Base-by-base conservation (phyloP, 1,140 invertebrate species). In the Aethina tumida region DNA sequence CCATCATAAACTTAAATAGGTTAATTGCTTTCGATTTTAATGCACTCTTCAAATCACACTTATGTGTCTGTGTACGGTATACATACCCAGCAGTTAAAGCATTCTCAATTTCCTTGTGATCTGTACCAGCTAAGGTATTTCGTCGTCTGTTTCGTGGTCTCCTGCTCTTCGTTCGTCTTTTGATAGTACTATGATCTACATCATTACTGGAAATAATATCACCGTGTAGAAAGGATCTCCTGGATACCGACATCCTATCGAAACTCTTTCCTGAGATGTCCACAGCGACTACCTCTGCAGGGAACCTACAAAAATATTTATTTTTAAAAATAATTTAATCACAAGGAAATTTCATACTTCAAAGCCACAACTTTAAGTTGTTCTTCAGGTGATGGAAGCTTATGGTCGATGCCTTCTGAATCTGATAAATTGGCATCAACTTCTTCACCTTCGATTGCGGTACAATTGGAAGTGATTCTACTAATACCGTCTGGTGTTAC, bases 51-150 rank as follows among this genome's bases (percentile, higher is more conserved):
- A n/a, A n/a, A n/a, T n/a, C n/a, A n/a, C n/a, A n/a, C n/a, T n/a
- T n/a, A n/a, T n/a, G n/a, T n/a, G n/a, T n/a, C n/a, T n/a, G n/a
- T n/a, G n/a, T n/a, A n/a, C n/a, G n/a, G n/a, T n/a, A n/a, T n/a
- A n/a, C n/a, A 74, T 71, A 83, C 79, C 77, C 79, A 66, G 75
- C 78, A 7, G 48, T 47, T 46, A 81, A 70, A 58, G 79, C 80
- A 64, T 82, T 77, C 64, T 77, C 73, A 64, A 88, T 80, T 69
- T 88, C 84, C 65, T 84, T 85, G 53, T 84, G 78, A 71, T 86
- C 83, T 45, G 81, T 87, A 50, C 86, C 85, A 46, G 86, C 85
- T 56, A 91, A 85, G 49, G 87, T 91, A 60, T 90, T 91, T 60
- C 87, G 71, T 71, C 87, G 28, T 65, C 85, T 85, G 60, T 77